These are phyloP conservation scores for Tiliacea citrago DNA, from an alignment of 2,888 invertebrate species.

Conservation along the genomic window DNA sequence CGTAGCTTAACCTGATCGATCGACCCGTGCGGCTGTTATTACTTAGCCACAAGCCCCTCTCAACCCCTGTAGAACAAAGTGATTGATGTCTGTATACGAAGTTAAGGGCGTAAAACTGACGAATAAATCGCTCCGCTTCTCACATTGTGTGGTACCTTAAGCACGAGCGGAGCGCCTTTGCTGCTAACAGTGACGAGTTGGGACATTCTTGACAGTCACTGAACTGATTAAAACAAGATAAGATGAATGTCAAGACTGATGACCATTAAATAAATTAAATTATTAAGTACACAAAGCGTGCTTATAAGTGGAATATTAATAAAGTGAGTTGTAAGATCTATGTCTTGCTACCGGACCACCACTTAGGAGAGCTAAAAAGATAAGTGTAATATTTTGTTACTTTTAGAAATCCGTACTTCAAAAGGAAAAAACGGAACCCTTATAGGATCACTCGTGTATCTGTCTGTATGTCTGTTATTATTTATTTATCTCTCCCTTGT, in stretches of 20 bases:
- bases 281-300: background rate
- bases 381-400: background rate
- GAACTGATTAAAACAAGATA: slow-evolving; percentile 76
- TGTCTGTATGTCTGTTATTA: too few relatives aligned
- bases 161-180: slow-evolving; percentile 66
- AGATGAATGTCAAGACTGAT: slow-evolving; percentile 66
- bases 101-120: background rate
- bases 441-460: too few relatives aligned
- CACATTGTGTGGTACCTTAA: slow-evolving; percentile 22
- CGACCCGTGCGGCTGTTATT: too few relatives aligned
- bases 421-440: too few relatives aligned
- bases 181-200: slow-evolving; percentile 70
- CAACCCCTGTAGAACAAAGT: too few relatives aligned
- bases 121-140: slow-evolving; percentile 22
- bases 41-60: too few relatives aligned
- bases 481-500: too few relatives aligned
- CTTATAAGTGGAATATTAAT: background rate
- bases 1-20: too few relatives aligned
- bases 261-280: slow-evolving; percentile 29
- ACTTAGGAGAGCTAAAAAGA: background rate
- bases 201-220: slow-evolving; percentile 72
- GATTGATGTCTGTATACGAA: too few relatives aligned
- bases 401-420: too few relatives aligned
- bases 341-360: background rate
- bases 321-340: background rate